Evolutionary conservation across 2,113 vertebrate species (phyloP), one percentile per base, ranked within the genome.

Genomic region (Malurus melanocephalus): DNA sequence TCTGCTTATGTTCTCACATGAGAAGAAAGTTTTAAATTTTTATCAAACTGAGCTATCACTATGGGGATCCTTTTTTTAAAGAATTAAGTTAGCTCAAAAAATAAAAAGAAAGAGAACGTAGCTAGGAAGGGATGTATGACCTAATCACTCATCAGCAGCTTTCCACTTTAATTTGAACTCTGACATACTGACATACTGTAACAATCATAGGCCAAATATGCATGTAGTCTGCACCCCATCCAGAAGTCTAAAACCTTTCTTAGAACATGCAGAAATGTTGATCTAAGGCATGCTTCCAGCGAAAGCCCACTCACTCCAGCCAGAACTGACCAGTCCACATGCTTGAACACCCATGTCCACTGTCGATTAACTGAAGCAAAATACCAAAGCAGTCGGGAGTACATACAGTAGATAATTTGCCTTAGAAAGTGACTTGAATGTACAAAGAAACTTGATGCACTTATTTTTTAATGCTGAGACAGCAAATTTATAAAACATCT

Each of bases 361-460:
- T 96, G 95, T 95, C 27, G 6, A 89, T 96, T 96, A 96, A 96
- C 96, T 95, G 93, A 97, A 98, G 97, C 97, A 97, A 97, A 96
- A 98, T 97, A 98, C 98, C 98, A 98, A 99, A 98, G 98, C 96
- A 33, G 95, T 96, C 68, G 90, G 97, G 96, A 97, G 95, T 96
- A 97, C 89, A 96, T 89, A 95, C 24, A 96, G 97, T 97, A 96
- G 97, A 97, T 96, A 98, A 96, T 97, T 97, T 98, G 98, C 98
- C 98, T 99, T 99, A 98, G 98, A 97, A 97, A 97, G 97, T 98
- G 95, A 98, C 97, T 97, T 99, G 98, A 99, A 99, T 99, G 98
- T 99, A 98, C 96, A 98, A 98, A 98, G 96, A 97, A 97, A 98
- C 96, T 95, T 95, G 97, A 97, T 98, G 97, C 97, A 98, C 97